These are phyloP conservation scores for Nettapus auritus DNA, from an alignment of 2,113 vertebrate genomes.

Conservation along the genomic window DNA sequence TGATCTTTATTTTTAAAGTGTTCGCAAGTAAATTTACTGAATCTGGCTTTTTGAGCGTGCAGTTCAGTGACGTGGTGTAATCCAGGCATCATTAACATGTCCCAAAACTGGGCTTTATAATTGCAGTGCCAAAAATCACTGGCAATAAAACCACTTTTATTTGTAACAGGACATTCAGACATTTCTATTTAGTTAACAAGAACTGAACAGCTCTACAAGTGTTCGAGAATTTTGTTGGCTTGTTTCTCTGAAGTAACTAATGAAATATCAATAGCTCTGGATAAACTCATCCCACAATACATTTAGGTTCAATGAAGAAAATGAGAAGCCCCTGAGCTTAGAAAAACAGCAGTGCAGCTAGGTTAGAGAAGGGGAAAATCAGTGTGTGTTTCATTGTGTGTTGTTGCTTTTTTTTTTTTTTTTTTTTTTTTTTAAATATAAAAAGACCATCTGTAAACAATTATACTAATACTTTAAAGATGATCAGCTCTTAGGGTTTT, in stretches of 20 bases:
- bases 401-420: background rate
- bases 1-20: background rate
- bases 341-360: background rate
- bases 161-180: background rate
- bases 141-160: background rate
- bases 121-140: background rate
- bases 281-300: background rate
- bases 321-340: background rate
- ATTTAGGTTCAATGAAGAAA: background rate
- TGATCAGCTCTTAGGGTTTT: background rate
- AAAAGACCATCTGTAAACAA: conserved; percentile 32
- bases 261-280: background rate
- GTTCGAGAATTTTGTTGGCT: background rate
- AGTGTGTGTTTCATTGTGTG: no score
- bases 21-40: background rate
- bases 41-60: accelerated
- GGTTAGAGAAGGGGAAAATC: background rate
- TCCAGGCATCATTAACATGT: background rate
- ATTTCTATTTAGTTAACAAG: background rate
- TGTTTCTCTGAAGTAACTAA: background rate
- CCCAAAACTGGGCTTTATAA: background rate
- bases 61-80: accelerated
- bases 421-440: background rate
- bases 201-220: background rate
- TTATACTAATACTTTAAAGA: conserved; percentile 46